Percentiles rank a stretch among this genome's conserved stretches.
phyloP scores from a whole-genome alignment of 30 jellyfish, hydroid and myxozoan genomes.

The Cassiopea andromeda region DNA sequence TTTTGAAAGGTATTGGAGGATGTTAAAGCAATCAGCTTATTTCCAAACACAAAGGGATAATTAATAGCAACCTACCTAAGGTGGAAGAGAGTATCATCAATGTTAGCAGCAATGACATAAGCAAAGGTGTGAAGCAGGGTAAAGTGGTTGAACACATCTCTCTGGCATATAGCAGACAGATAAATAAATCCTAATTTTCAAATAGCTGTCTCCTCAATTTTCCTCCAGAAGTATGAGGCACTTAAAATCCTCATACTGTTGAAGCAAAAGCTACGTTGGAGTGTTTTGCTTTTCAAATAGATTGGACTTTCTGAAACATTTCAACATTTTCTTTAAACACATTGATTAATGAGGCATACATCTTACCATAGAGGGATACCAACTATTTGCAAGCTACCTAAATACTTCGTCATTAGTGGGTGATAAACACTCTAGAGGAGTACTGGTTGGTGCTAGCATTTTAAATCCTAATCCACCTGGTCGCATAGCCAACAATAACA shows the following conservation, averaged over 20 bases:
- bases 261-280: not conserved
- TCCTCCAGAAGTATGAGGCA: not conserved
- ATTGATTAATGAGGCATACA: no score
- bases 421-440: no score
- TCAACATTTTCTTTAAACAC: no score
- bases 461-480: no score
- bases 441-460: no score
- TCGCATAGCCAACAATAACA: no score
- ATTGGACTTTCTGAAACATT: no score
- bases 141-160: not conserved
- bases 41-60: not conserved
- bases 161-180: not conserved
- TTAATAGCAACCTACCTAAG: constrained; percentile 16
- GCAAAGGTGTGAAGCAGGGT: not conserved
- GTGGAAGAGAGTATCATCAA: constrained; percentile 9
- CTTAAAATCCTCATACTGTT: not conserved
- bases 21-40: not conserved
- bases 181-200: not conserved
- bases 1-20: constrained; percentile 20
- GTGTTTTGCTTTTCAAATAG: no score
- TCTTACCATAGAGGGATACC: no score
- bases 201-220: not conserved
- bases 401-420: no score
- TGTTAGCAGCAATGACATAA: not conserved
- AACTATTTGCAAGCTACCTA: no score